These are phyloP conservation scores for Willisornis vidua DNA, from an alignment of 2,113 vertebrate genomes.

Conservation along the genomic window DNA sequence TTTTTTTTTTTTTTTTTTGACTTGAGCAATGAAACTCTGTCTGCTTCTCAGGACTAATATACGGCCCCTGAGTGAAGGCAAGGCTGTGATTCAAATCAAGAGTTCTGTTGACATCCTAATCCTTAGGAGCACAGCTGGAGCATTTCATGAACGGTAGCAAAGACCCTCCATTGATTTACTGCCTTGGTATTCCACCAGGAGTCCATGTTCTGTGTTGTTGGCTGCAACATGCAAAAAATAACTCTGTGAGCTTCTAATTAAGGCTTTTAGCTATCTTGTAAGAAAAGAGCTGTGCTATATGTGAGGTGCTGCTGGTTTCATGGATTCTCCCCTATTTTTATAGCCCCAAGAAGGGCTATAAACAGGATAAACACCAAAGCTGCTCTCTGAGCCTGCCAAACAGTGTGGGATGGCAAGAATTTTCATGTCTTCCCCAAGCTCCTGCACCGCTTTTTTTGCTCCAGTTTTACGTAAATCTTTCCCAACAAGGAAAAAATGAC, in stretches of 20 bases:
- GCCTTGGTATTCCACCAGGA: conserved; percentile 63
- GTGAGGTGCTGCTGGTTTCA: conserved; percentile 24
- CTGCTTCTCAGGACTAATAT: conserved; percentile 54
- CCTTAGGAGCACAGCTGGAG: conserved; percentile 67
- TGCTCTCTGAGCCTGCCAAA: neutral
- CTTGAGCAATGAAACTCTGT: conserved; percentile 25
- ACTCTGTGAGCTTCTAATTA: conserved; percentile 38
- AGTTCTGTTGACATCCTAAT: conserved; percentile 71
- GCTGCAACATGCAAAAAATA: conserved; percentile 52
- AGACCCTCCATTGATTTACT: conserved; percentile 66
- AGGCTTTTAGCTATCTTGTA: conserved; percentile 14
- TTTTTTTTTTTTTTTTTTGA: neutral
- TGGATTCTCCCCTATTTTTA: conserved; percentile 65
- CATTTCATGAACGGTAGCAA: conserved; percentile 66
- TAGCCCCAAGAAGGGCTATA: conserved; percentile 14
- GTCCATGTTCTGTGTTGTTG: conserved; percentile 52
- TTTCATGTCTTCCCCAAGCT: neutral
- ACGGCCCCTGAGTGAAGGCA: conserved; percentile 64
- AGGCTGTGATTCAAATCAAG: conserved; percentile 71
- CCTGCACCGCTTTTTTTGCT: neutral
- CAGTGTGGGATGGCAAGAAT: neutral
- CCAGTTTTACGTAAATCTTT: neutral
- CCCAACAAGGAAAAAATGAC: neutral
- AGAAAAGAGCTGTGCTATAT: conserved; percentile 41
- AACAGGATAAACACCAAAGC: neutral